Evolutionary conservation across 1,140 invertebrate species (phyloP), one percentile per base, ranked within the genome.

Genomic region (Diorhabda sublineata): DNA sequence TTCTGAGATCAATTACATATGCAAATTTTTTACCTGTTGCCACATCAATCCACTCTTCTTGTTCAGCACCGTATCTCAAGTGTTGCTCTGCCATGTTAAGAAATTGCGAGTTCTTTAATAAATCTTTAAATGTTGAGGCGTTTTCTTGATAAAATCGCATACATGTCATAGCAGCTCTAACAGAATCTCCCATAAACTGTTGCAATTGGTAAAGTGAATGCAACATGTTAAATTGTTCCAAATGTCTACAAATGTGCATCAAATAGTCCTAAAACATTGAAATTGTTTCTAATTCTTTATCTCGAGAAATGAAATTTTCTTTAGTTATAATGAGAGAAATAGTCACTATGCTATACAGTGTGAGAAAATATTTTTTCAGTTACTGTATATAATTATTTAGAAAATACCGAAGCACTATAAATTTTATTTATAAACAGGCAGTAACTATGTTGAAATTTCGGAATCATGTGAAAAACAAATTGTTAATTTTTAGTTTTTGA

Each of bases 101-200:
- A 71, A 87, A 85, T 68, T 85, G 80, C 0, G 80, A 78, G 63
- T 87, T 84, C 2, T 78, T 76, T 43, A 81, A 81, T 45, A 91
- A 74, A 71, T 88, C 85, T 0, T 81, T 81, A 74, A 86, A 90
- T 63, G 80, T 84, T 2, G 80, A 80, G 4, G 84, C 81, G 45
- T 85, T 82, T 42, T 85, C 81, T 1, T 85, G 80, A 76, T 91
- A 92, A 76, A 92, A 88, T 68, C 86, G 84, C 5, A 90, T 89
- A 72, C 90, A 92, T 0, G 90, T 90, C 81, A 92, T 90, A 1
- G 90, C 86, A 0, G 91, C 90, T 66, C 91, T 83, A 4, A 91
- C 83, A 64, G 87, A 85, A 79, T 92, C 90, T 5, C 85, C 85
- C 73, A 89, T 87, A 41, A 87, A 86, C 4, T 87, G 77, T 76